Conservation (phyloP, 2,888 invertebrate genomes). For the Artemia sp. region DNA sequence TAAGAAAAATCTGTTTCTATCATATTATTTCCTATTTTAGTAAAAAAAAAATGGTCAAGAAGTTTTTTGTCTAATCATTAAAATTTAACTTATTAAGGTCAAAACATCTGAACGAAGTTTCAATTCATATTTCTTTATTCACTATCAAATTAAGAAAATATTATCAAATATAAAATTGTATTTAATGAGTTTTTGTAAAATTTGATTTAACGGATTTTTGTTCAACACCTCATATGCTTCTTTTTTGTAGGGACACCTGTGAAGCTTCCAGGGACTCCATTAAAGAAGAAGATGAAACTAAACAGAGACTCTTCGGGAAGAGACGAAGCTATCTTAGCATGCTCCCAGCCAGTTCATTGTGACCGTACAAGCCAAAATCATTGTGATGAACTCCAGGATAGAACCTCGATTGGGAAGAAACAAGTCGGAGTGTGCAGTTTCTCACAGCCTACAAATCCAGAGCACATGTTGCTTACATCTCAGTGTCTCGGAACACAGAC, state of each 20-base stretch:
- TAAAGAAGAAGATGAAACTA: constrained; percentile 5
- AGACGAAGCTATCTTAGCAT: constrained; percentile 24
- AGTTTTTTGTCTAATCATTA: no score
- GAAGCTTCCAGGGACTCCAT: not conserved
- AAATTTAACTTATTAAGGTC: no score
- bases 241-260: not conserved
- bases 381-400: not conserved
- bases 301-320: constrained; percentile 22
- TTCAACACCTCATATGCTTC: no score
- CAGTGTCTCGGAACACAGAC: constrained; percentile 45
- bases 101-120: no score
- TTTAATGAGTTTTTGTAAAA: no score
- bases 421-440: constrained; percentile 41
- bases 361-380: not conserved
- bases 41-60: no score
- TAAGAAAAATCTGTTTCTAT: no score
- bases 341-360: constrained; percentile 27
- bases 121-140: no score
- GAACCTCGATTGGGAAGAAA: constrained; percentile 1
- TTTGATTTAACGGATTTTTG: no score
- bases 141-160: no score
- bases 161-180: no score
- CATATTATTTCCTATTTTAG: no score
- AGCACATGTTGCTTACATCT: constrained; percentile 56
- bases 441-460: constrained; percentile 70